Percentiles rank a stretch among this genome's conserved stretches.
Conservation (phyloP, 2,797 vertebrate genomes). For the Perodicticus potto region DNA sequence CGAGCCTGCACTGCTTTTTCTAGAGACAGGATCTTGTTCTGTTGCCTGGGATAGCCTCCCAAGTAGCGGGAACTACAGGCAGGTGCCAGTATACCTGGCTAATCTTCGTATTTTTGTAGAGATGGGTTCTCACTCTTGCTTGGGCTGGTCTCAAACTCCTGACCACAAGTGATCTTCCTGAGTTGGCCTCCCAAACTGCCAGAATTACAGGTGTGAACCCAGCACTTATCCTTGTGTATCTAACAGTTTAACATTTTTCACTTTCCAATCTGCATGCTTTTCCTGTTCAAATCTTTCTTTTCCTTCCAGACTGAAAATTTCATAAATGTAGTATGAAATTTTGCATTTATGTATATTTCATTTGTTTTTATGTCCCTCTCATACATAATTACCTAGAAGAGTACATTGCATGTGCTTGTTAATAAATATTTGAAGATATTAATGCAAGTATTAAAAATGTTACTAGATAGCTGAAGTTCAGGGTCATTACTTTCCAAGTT, state of each 20-base stretch:
- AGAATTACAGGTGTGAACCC: not conserved
- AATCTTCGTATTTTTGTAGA: not conserved
- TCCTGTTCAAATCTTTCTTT: not conserved
- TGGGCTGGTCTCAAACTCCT: not conserved
- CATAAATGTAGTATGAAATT: not conserved
- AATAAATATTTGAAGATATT: constrained; percentile 32
- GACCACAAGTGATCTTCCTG: not conserved
- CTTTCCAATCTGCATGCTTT: not conserved
- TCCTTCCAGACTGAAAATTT: not conserved
- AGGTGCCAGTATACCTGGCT: not conserved
- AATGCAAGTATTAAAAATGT: constrained; percentile 17
- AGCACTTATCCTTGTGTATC: not conserved
- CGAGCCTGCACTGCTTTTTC: too few species aligned
- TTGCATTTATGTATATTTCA: not conserved
- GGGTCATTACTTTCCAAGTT: not conserved
- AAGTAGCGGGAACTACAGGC: not conserved
- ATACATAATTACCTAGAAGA: not conserved
- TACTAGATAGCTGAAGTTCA: not conserved
- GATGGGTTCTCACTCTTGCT: not conserved
- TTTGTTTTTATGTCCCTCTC: not conserved
- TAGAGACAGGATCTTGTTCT: not conserved
- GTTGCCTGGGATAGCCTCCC: not conserved
- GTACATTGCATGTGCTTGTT: not conserved
- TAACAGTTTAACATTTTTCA: not conserved
- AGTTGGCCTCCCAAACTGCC: not conserved